Evolutionary conservation across 2,113 vertebrate genomes (phyloP).

Genomic region (Percopsis transmontana): DNA sequence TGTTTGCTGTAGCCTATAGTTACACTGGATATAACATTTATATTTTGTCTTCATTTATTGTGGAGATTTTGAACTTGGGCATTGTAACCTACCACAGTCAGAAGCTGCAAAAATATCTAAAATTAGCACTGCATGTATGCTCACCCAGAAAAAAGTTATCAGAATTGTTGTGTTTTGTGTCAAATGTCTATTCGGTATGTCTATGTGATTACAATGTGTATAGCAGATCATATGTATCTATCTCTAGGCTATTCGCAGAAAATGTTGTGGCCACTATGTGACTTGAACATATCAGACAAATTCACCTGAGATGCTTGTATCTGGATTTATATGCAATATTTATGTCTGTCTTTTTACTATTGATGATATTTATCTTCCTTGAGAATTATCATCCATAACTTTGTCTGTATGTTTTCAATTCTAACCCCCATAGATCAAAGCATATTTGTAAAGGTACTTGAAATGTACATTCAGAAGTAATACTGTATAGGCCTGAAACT

Average conservation of each 20-base stretch:
- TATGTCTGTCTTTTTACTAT: no score
- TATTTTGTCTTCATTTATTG: not conserved
- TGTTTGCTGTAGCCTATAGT: conserved; percentile 36
- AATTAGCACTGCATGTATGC: no score
- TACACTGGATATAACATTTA: conserved; percentile 34
- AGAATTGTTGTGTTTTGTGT: no score
- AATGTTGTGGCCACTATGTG: not conserved
- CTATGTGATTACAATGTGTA: no score
- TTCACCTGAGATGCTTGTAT: not conserved
- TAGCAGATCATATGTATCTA: not conserved
- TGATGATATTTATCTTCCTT: not conserved
- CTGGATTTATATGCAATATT: not conserved
- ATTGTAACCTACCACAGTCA: not conserved
- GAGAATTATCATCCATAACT: not conserved
- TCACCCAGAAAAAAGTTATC: no score
- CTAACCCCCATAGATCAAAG: no score
- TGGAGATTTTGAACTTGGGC: conserved; percentile 2
- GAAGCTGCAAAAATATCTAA: not conserved
- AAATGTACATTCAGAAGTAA: no score
- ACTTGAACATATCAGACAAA: not conserved
- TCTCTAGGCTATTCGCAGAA: not conserved
- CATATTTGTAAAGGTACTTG: no score
- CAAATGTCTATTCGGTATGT: no score
- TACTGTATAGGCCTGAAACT: no score
- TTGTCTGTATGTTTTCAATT: not conserved